Percentiles rank a stretch among this genome's conserved stretches.
These are phyloP conservation scores for Tetrao urogallus DNA, from an alignment of 2,113 vertebrate genomes.

Conservation along the genomic window DNA sequence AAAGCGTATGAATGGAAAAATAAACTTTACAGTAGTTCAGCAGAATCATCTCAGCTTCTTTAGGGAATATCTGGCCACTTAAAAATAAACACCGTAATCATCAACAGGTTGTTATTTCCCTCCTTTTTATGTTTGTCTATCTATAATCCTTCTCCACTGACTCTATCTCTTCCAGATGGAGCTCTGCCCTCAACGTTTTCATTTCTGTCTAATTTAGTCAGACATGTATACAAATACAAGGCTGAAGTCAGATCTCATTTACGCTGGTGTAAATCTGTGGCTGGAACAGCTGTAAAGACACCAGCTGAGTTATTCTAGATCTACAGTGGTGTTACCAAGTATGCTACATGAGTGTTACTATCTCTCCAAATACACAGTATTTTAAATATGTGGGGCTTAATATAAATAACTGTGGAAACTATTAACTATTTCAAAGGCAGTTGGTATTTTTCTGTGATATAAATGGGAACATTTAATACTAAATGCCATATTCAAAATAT, in stretches of 20 bases:
- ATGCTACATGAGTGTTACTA: slow-evolving; percentile 38
- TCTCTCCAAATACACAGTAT: slow-evolving; percentile 11
- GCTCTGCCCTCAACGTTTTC: slow-evolving; percentile 23
- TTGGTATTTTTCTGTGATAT: not conserved
- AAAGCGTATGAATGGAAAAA: slow-evolving; percentile 11
- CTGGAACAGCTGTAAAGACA: slow-evolving; percentile 56
- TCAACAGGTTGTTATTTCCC: slow-evolving; percentile 46
- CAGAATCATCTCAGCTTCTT: slow-evolving; percentile 6
- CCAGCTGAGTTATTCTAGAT: slow-evolving; percentile 36
- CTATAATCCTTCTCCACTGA: slow-evolving; percentile 28
- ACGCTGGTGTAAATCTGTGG: slow-evolving; percentile 47
- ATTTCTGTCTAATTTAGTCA: slow-evolving; percentile 62
- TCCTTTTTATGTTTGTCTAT: not conserved
- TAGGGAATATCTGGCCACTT: slow-evolving; percentile 1
- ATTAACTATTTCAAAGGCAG: slow-evolving; percentile 38
- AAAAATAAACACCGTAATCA: slow-evolving; percentile 56
- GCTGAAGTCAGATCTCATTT: slow-evolving; percentile 55
- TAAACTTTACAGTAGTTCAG: slow-evolving; percentile 26
- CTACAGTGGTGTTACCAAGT: slow-evolving; percentile 19
- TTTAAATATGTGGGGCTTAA: slow-evolving; percentile 9
- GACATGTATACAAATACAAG: slow-evolving; percentile 27
- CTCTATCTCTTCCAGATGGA: slow-evolving; percentile 46
- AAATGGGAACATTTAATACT: not conserved
- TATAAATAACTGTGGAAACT: slow-evolving; percentile 35
- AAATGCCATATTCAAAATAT: slow-evolving; percentile 11